A percentile compares a stretch with the other conserved stretches of the same genome.
Evolutionary conservation across 2,113 vertebrate genomes (phyloP).

Genomic region (Delphinus delphis): DNA sequence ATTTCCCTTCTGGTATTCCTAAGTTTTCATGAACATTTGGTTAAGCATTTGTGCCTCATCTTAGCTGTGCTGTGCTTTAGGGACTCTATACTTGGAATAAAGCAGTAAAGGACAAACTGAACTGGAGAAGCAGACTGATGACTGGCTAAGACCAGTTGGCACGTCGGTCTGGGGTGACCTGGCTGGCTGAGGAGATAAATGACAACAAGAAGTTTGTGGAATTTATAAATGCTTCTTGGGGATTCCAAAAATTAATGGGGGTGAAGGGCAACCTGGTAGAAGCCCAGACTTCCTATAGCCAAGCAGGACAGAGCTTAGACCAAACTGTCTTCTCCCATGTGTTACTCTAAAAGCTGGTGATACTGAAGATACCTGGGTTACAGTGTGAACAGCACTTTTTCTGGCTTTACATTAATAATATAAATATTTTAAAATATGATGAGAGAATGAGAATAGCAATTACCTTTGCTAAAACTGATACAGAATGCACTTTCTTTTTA

Average conservation of each 20-base stretch:
- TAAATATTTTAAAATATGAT: not conserved
- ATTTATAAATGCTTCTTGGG: not conserved
- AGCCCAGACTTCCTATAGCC: not conserved
- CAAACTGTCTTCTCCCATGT: not conserved
- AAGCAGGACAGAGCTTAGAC: not conserved
- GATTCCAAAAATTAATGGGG: not conserved
- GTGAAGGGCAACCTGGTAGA: not conserved
- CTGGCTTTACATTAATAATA: not conserved
- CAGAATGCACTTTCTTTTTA: slow-evolving; percentile 91
- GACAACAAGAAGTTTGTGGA: not conserved
- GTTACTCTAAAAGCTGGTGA: not conserved
- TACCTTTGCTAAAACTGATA: slow-evolving; percentile 95
- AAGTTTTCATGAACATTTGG: not conserved
- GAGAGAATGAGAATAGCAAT: slow-evolving; percentile 56
- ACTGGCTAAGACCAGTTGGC: not conserved
- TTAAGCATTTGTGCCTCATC: not conserved
- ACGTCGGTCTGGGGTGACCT: not conserved
- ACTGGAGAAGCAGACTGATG: not conserved
- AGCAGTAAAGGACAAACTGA: not conserved
- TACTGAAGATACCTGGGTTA: not conserved
- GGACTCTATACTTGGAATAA: not conserved
- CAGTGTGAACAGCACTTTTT: not conserved
- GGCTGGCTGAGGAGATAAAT: not conserved
- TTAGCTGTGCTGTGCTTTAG: not conserved
- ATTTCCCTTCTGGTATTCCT: not conserved